Base-by-base conservation (phyloP, 2,113 vertebrate genomes). In the Alexandromys fortis region DNA sequence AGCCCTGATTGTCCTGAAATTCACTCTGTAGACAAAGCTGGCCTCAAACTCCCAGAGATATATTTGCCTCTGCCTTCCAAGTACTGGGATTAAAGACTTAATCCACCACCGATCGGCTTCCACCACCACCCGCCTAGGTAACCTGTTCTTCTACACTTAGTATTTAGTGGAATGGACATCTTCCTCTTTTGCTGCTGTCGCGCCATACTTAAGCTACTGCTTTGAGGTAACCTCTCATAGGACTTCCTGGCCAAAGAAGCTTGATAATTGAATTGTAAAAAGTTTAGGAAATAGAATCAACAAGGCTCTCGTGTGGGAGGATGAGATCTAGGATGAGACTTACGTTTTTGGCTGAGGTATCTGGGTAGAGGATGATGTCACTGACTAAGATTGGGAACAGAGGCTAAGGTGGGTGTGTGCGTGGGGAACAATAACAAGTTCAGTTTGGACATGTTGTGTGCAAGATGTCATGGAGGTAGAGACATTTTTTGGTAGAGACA, bases 361-460 rank as follows among this genome's bases (percentile, higher is more conserved):
- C 91, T 65, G 68, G 52, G 38, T n/a, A 81, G 49, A 49, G 63
- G 52, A 93, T 97, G 96, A 98, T 94, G 94, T 97, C 95, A 95
- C 52, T 94, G 86, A 85, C 77, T 89, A 91, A 78, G 92, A 97
- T 88, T 95, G 96, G 95, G 94, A 94, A 94, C 45, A 97, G 77
- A 97, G 96, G 96, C 94, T 79, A 94, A 86, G 55, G 95, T 97
- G 68, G 90, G 96, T 83, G 96, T 97, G 58, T 95, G 95, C 7
- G 95, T 95, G 94, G 96, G 92, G 42, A 97, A 70, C 8, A 49
- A 97, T 81, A 96, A 81, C 92, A 96, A 95, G 61, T 96, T 95
- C 85, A 72, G 97, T 96, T 93, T 95, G 92, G 92, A 97, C 91
- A 86, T 94, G 91, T 70, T 95, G 85, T 47, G 58, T 87, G 38